Base-by-base conservation (phyloP, 2,888 invertebrate genomes). In the Acronicta aceris region DNA sequence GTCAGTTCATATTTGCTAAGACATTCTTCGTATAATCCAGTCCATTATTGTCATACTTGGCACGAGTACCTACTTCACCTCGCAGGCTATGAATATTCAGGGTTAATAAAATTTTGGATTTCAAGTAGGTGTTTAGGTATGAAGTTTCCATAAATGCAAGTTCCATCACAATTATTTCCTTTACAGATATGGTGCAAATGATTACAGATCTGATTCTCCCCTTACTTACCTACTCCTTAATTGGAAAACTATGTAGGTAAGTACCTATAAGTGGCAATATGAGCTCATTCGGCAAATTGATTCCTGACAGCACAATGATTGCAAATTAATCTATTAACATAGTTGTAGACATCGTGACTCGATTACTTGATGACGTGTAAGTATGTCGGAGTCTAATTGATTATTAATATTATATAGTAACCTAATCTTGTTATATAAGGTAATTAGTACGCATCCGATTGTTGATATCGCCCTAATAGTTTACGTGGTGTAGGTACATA, bases 301-400 rank as follows among this genome's bases (percentile, higher is more conserved):
- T 54, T 54, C 56, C 16, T 51, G 71, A 57, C 65, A 64, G 50
- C 52, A 65, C 76, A 71, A 71, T 71, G 43, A 72, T 76, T 48
- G 49, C 65, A 72, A 65, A 76, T 76, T 67, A 79, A 71, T 79
- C 69, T 61, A 78, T 68, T 76, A 72, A 65, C 79, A 53, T 76
- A 36, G 72, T 53, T 46, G 41, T 62, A 52, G 62, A 60, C 58
- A 33, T 58, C 71, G 76, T 73, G 74, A 73, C 63, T 57, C 21
- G 59, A 76, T 79, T 79, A 54, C 64, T 62, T 65, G 69, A 69
- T 65, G 74, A 60, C 43, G 51, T 52, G 59, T 59, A 69, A 65
- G 77, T 72, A 64, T 53, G 50, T 62, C 15, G 16, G 33, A n/a
- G 25, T 58, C 65, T 79, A 76, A 79, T 76, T 76, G 79, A 76